phyloP scores from a whole-genome alignment of 2,888 invertebrate genomes.

The Heliconius ismenius region DNA sequence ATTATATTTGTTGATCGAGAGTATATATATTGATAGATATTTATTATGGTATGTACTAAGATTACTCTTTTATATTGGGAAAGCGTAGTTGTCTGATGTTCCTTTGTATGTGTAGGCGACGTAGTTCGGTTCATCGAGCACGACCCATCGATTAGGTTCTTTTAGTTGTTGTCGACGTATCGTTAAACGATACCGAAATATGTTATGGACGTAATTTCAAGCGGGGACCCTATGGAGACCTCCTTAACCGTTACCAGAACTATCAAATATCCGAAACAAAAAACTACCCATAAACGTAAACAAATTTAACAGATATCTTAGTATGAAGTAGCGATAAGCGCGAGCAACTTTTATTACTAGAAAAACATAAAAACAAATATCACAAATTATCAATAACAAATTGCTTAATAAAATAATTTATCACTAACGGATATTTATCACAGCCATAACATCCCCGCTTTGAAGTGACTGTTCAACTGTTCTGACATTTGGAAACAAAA shows the following conservation, averaged over 20 bases:
- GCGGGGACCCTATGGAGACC: background rate
- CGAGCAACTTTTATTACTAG: background rate
- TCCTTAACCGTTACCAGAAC: background rate
- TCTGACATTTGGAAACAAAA: constrained; percentile 26
- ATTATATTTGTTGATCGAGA: constrained; percentile 77
- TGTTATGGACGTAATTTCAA: constrained; percentile 43
- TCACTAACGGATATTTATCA: background rate
- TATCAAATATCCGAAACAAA: background rate
- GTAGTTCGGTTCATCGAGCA: constrained; percentile 49
- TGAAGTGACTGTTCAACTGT: constrained; percentile 36
- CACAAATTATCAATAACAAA: too few species aligned
- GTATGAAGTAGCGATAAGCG: background rate
- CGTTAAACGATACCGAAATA: constrained; percentile 38
- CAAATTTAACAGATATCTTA: background rate
- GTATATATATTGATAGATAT: constrained; percentile 77
- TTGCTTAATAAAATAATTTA: background rate
- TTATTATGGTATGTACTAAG: constrained; percentile 69
- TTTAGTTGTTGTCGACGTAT: constrained; percentile 44
- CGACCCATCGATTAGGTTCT: constrained; percentile 51
- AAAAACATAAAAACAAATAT: background rate
- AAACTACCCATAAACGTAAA: background rate
- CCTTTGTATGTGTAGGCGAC: constrained; percentile 56
- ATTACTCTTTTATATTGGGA: constrained; percentile 65
- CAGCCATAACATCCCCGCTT: background rate
- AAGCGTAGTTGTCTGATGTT: constrained; percentile 57